Percentiles rank a stretch among this genome's conserved stretches.
phyloP scores from a whole-genome alignment of 2,797 vertebrate genomes.

The Telmatherina bonti region DNA sequence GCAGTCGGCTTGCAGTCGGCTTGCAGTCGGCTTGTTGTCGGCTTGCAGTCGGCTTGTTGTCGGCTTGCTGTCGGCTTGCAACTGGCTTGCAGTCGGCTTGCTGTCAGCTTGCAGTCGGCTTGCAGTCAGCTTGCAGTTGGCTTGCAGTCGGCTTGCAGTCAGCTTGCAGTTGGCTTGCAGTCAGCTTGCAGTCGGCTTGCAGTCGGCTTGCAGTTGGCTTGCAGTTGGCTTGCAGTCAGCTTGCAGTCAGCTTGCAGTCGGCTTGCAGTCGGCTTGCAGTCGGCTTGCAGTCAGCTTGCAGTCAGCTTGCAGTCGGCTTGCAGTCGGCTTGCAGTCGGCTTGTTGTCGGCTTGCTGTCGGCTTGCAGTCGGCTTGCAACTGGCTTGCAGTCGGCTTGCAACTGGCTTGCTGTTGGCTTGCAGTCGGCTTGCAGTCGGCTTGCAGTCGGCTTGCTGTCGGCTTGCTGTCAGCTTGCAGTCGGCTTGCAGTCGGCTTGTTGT shows the following conservation, averaged over 20 bases:
- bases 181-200: no score
- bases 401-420: constrained; percentile 67
- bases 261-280: constrained; percentile 67
- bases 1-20: constrained; percentile 64
- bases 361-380: no score
- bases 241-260: no score
- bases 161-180: constrained; percentile 66
- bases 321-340: constrained; percentile 61
- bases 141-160: constrained; percentile 70
- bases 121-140: constrained; percentile 63
- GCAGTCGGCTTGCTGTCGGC: constrained; percentile 64
- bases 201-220: constrained; percentile 66
- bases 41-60: no score
- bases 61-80: constrained; percentile 67
- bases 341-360: constrained; percentile 62
- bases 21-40: constrained; percentile 65
- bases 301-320: constrained; percentile 67
- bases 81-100: constrained; percentile 58
- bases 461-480: constrained; percentile 67
- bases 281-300: constrained; percentile 61
- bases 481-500: no score
- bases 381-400: constrained; percentile 67
- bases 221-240: constrained; percentile 63
- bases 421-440: constrained; percentile 61
- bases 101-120: constrained; percentile 73